Evolutionary conservation across 2,113 vertebrate species (phyloP), one percentile per base, ranked within the genome.

Genomic region (Plotosus lineatus): DNA sequence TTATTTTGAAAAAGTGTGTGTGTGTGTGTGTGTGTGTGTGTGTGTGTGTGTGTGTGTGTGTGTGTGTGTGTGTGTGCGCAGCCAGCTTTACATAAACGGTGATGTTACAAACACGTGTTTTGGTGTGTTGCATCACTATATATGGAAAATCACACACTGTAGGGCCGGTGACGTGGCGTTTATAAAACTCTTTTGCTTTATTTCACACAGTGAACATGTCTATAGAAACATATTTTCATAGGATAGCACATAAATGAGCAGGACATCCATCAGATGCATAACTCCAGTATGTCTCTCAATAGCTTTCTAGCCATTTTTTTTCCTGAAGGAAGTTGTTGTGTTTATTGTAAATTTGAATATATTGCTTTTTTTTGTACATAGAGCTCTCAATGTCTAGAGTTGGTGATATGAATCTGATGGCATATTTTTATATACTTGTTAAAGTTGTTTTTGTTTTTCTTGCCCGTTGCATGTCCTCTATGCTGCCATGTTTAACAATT

Each of bases 351-450:
- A 94, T 94, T 93, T 91, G 90, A 88, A 90, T 89, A 91, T 92
- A 91, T 90, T 89, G 86, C 93, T 89, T 71, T 91, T 89, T 86
- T 88, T 89, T 95, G 95, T 95, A 95, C 92, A 95, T 94, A 95
- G 84, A 89, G 88, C 89, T 90, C 88, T 89, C 89, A 85, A 86
- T 63, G 88, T 91, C 89, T 90, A 91, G 89, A 93, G 92, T 90
- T 94, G 93, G 95, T 92, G 82, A 94, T 93, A 94, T 92, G 89
- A 93, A 92, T 92, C 90, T 91, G 90, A 94, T 92, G 92, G 92
- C 94, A 94, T 95, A 94, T 95, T 95, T 95, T 95, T 95, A 94
- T 95, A 94, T 92, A 93, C 91, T 91, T 94, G 90, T 90, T 83
- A 80, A 82, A 85, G 65, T 81, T 79, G n/a, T 90, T 85, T 90